A percentile compares a stretch with the other conserved stretches of the same genome.
Evolutionary conservation across 2,113 vertebrate genomes (phyloP).

Genomic region (Tetrax tetrax): DNA sequence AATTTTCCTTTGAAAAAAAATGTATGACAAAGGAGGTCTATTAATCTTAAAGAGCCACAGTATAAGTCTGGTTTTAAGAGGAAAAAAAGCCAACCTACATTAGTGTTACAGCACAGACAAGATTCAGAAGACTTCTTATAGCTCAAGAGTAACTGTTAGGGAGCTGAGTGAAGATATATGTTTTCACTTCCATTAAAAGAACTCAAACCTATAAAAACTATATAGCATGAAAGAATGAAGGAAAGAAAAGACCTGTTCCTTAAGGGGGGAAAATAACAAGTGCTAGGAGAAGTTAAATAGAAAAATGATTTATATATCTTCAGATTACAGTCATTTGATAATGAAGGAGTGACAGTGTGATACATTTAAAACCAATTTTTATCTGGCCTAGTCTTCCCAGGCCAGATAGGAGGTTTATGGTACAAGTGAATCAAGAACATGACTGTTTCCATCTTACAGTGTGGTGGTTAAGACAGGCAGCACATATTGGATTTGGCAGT

Average conservation of each 20-base stretch:
- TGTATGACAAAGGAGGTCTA: background rate
- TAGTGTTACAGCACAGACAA: background rate
- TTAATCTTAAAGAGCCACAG: background rate
- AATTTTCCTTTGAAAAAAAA: background rate
- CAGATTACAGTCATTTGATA: background rate
- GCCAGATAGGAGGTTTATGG: background rate
- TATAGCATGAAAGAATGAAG: background rate
- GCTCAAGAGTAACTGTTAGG: background rate
- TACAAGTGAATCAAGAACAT: background rate
- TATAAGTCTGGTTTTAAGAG: background rate
- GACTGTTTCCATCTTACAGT: background rate
- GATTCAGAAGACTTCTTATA: background rate
- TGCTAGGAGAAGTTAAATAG: background rate
- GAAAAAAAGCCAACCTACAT: background rate
- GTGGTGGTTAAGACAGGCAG: rapidly evolving
- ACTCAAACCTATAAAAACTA: background rate
- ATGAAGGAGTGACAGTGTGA: background rate
- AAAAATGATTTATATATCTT: background rate
- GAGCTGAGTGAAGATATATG: background rate
- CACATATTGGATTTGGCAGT: background rate
- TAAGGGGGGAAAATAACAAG: background rate
- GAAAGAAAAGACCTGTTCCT: background rate
- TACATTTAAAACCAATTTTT: background rate
- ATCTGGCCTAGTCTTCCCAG: background rate
- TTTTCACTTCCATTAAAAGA: background rate